Evolutionary conservation across 2,113 vertebrate species (phyloP).

Genomic region (Rhineura floridana): DNA sequence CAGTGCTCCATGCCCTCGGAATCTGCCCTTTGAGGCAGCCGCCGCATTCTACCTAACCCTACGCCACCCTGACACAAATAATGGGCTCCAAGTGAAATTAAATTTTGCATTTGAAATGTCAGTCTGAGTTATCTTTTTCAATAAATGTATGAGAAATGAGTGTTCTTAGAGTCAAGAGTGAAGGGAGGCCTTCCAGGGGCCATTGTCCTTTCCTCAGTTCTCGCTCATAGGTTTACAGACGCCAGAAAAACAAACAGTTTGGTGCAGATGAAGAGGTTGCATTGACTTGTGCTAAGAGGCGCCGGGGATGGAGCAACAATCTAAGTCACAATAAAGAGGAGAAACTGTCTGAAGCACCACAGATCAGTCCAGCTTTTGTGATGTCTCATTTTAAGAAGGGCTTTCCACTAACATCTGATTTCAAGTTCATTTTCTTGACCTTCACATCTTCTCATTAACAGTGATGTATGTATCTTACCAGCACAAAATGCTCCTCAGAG

Average conservation of each 20-base stretch:
- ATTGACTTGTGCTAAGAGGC: neutral
- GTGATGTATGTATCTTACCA: neutral
- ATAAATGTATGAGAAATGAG: neutral
- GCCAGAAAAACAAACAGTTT: neutral
- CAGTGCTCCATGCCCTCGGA: too few relatives aligned
- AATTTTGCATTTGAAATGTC: too few relatives aligned
- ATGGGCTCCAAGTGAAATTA: too few relatives aligned
- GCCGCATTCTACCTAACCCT: too few relatives aligned
- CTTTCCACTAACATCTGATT: neutral
- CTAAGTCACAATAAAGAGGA: neutral
- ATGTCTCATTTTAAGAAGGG: neutral
- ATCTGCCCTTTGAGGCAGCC: too few relatives aligned
- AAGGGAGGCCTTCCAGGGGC: neutral
- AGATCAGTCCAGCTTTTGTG: too few relatives aligned
- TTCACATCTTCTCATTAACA: neutral
- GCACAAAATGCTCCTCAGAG: neutral
- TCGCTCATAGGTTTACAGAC: neutral
- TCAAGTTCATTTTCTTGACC: neutral
- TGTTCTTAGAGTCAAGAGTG: too few relatives aligned
- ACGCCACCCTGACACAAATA: too few relatives aligned
- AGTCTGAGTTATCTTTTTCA: neutral
- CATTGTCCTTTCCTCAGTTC: neutral
- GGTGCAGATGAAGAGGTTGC: too few relatives aligned
- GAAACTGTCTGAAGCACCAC: neutral
- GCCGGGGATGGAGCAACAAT: too few relatives aligned